Evolutionary conservation across 2,797 vertebrate genomes (phyloP), one percentile per base, ranked within the genome.

Genomic region (Menidia menidia): DNA sequence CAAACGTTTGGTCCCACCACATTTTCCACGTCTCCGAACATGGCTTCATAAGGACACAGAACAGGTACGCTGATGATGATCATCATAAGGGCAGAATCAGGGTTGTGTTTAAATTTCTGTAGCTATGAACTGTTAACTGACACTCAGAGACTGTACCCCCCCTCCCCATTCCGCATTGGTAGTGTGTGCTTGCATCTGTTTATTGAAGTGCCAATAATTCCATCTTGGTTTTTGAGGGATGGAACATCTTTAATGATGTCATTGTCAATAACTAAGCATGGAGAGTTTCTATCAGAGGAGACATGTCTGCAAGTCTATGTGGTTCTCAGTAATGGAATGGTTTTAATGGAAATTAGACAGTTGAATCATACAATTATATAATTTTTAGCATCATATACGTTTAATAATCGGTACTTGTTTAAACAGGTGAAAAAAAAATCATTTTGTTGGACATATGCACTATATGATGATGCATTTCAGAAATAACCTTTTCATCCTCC

Each of bases 401-500:
- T 11, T 52, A 9, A 61, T 51, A 39, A 7, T 47, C 8, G 47
- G 51, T 45, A 41, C 14, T 31, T 35, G 47, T 51, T 81, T 31
- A 39, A 16, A 67, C 55, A 55, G 60, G 53, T 32, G 39, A 47
- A 64, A 51, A 45, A 33, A 60, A 6, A 35, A n/a, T n/a, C 72
- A 0, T 35, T 48, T 59, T 70, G 7, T 56, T 48, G 35, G 25
- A 25, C 25, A 25, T 11, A 19, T 66, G 10, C 16, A 60, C 11
- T 68, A 52, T 78, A 73, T 83, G 67, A 73, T 59, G 47, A 16
- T 1, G 3, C 16, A 33, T 15, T 41, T 57, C 8, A 62, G 41
- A 43, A 10, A 19, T 33, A 33, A 3, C 9, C 31, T 33, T 54
- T 33, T n/a, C 8, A 12, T 35, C 32, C 32, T 56, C 32, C 16